Conservation (phyloP, 1,140 invertebrate species). For the Metopolophium dirhodum region DNA sequence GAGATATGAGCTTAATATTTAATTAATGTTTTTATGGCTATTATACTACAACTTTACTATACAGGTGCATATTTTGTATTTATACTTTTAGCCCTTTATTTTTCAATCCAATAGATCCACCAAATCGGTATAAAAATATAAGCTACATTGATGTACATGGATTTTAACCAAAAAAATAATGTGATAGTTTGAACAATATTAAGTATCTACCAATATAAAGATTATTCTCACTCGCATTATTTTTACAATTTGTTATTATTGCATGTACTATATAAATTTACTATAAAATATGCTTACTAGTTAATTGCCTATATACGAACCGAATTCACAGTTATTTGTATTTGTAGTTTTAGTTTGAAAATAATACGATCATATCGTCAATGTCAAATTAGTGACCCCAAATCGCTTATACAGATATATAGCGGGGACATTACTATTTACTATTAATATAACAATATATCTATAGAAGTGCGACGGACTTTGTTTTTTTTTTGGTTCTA, state of each 20-base stretch:
- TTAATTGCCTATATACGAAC: not conserved
- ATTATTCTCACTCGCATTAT: no score
- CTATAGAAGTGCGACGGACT: not conserved
- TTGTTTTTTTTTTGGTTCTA: not conserved
- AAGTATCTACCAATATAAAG: not conserved
- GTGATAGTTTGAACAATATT: not conserved
- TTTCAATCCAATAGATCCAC: not conserved
- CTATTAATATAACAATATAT: not conserved
- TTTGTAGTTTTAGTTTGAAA: not conserved
- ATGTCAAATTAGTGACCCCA: not conserved
- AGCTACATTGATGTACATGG: not conserved
- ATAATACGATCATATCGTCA: not conserved
- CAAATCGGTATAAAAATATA: not conserved
- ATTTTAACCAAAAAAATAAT: not conserved
- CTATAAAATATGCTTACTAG: not conserved
- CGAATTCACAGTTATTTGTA: not conserved
- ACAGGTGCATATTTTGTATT: not conserved
- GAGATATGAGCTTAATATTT: not conserved
- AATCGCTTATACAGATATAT: not conserved
- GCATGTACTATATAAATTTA: no score
- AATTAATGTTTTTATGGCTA: not conserved
- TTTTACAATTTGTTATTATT: no score
- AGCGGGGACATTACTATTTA: not conserved
- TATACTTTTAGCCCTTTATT: not conserved
- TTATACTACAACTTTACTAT: not conserved